Conservation (phyloP, 37 sponge, comb jelly and placozoan genomes). For the Chondrilla cf. caribensis region DNA sequence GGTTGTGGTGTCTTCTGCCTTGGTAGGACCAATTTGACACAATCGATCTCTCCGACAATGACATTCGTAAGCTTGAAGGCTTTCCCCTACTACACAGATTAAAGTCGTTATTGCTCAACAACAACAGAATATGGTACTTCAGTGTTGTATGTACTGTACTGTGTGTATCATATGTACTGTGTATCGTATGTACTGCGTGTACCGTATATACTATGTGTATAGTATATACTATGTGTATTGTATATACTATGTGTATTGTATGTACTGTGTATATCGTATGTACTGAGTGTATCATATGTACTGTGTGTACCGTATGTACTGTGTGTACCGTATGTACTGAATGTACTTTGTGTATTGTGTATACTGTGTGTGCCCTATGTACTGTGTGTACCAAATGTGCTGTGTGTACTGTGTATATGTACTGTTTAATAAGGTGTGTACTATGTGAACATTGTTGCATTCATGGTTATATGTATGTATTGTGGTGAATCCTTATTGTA, state of each 20-base stretch:
- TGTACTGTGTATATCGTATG: neutral
- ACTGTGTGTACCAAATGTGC: neutral
- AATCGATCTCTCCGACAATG: conserved; percentile 97
- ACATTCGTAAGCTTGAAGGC: conserved; percentile 90
- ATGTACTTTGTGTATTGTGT: too few species aligned
- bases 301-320: neutral
- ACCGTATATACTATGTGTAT: too few species aligned
- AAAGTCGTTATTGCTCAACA: conserved; percentile 76
- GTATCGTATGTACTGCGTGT: neutral
- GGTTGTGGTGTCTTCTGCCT: neutral
- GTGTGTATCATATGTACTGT: neutral
- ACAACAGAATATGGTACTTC: conserved; percentile 86
- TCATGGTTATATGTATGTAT: neutral
- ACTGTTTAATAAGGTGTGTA: neutral
- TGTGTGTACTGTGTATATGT: conserved; percentile 17
- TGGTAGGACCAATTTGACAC: conserved; percentile 94
- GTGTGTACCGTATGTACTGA: neutral
- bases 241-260: neutral
- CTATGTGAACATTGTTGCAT: neutral
- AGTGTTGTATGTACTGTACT: neutral
- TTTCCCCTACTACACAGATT: conserved; percentile 88
- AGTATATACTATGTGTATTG: too few species aligned
- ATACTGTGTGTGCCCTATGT: too few species aligned
- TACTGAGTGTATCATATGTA: neutral
- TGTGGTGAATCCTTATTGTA: conserved; percentile 24